Conservation (phyloP, 2,888 invertebrate genomes). For the Melieria crassipennis region DNA sequence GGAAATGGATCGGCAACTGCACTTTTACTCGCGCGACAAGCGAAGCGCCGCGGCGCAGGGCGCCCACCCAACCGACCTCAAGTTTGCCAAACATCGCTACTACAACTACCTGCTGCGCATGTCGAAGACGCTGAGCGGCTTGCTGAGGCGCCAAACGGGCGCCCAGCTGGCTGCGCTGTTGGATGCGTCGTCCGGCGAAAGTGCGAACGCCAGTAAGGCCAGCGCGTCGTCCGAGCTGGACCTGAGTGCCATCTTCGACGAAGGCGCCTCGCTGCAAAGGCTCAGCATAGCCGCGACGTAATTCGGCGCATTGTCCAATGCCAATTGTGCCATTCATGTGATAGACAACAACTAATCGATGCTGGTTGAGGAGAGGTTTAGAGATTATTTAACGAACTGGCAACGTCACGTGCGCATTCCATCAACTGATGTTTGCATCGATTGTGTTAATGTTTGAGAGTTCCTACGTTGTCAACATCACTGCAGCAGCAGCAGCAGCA, state of each 20-base stretch:
- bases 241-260: not conserved
- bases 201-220: slow-evolving; percentile 1
- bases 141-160: not conserved
- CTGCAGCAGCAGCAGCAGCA: too few species aligned
- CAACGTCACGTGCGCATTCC: too few species aligned
- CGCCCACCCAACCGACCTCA: slow-evolving; percentile 47
- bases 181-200: not conserved
- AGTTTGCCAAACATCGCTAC: slow-evolving; percentile 54
- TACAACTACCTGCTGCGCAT: slow-evolving; percentile 50
- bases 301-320: too few species aligned
- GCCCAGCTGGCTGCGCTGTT: not conserved
- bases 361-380: too few species aligned
- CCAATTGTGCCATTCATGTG: too few species aligned
- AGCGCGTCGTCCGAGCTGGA: not conserved
- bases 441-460: too few species aligned
- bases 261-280: not conserved
- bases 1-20: slow-evolving; percentile 47
- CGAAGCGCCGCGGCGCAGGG: slow-evolving; percentile 38
- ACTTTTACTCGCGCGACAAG: slow-evolving; percentile 51
- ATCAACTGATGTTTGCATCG: too few species aligned
- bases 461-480: too few species aligned
- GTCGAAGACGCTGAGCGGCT: slow-evolving; percentile 42
- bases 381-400: too few species aligned
- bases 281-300: too few species aligned
- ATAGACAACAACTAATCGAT: too few species aligned